phyloP scores from a whole-genome alignment of 2,888 invertebrate species.

The Microctonus brassicae region DNA sequence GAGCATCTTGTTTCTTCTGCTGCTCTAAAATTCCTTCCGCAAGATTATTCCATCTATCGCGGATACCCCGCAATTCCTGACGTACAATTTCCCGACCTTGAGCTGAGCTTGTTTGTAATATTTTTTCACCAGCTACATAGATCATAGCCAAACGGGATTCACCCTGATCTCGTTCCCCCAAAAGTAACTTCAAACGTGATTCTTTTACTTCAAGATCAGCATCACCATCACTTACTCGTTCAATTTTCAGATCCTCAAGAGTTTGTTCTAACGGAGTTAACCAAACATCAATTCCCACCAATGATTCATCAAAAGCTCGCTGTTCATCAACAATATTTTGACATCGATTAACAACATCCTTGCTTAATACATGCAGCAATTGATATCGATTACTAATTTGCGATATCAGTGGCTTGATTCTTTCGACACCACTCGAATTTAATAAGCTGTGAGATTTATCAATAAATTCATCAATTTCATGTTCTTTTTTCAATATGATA shows the following conservation, averaged over 20 bases:
- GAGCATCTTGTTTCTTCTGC: conserved; percentile 87
- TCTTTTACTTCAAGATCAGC: conserved; percentile 76
- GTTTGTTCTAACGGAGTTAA: conserved; percentile 81
- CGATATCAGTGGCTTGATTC: conserved; percentile 87
- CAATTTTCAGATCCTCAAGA: conserved; percentile 77
- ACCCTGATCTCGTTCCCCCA: conserved; percentile 87
- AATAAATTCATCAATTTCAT: conserved; percentile 87
- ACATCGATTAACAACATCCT: conserved; percentile 89
- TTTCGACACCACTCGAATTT: conserved; percentile 86
- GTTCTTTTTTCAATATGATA: conserved; percentile 83
- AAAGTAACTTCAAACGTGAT: conserved; percentile 79
- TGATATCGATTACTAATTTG: conserved; percentile 93
- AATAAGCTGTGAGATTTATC: conserved; percentile 90
- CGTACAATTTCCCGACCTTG: conserved; percentile 90
- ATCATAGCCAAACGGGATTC: conserved; percentile 83
- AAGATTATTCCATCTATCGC: conserved; percentile 90
- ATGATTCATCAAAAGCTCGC: conserved; percentile 81
- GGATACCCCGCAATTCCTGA: conserved; percentile 83
- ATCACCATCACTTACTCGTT: conserved; percentile 72
- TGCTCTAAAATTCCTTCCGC: conserved; percentile 86
- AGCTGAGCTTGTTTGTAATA: conserved; percentile 93
- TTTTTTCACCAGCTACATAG: conserved; percentile 85
- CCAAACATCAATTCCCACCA: conserved; percentile 83
- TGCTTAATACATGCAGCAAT: conserved; percentile 82
- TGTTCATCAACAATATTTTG: conserved; percentile 88